These are phyloP conservation scores for Lota lota DNA, from an alignment of 2,113 vertebrate species.

Conservation along the genomic window DNA sequence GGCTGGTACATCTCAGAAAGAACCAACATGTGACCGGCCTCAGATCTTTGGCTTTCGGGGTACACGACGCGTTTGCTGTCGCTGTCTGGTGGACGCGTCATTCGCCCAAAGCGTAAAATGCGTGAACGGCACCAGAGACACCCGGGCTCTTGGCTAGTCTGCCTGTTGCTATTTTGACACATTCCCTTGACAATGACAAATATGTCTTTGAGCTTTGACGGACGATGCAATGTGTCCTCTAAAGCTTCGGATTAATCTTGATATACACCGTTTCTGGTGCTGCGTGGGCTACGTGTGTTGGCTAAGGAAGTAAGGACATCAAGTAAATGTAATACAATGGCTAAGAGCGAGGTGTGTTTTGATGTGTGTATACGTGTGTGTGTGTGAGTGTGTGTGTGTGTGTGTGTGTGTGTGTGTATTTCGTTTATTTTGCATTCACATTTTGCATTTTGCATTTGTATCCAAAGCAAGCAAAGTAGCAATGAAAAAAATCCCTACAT, in stretches of 20 bases:
- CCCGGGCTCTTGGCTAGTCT: neutral
- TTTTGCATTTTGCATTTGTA: neutral
- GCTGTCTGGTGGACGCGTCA: neutral
- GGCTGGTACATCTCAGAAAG: neutral
- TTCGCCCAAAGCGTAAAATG: neutral
- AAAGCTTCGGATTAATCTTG: neutral
- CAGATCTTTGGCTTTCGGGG: neutral
- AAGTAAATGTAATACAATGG: too few species aligned
- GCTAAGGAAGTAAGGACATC: neutral
- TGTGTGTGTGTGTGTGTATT: neutral
- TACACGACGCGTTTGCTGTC: neutral
- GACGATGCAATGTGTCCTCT: neutral
- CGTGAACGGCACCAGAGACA: slow-evolving; percentile 6
- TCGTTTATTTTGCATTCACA: neutral
- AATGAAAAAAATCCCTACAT: too few species aligned
- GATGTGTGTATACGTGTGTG: slow-evolving; percentile 6
- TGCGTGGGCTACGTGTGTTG: slow-evolving; percentile 9
- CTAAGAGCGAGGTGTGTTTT: neutral
- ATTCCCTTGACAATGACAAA: slow-evolving; percentile 1
- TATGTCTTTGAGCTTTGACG: neutral
- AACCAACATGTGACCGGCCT: neutral
- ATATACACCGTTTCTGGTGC: slow-evolving; percentile 4
- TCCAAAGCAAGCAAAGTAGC: neutral
- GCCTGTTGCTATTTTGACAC: slow-evolving; percentile 30
- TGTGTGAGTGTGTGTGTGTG: neutral